Conservation (phyloP, 1,140 invertebrate genomes). For the Drosophila melanogaster region Release_6_plus_ISO1_MT NT_037436.4:3910501-3911000, state of each 20-base stretch:
- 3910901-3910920: constrained; percentile 1
- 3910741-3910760: constrained; percentile 51
- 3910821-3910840: too few species aligned
- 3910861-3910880: constrained; percentile 4
- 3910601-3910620: constrained; percentile 11
- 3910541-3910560: constrained; percentile 37
- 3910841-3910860: constrained; percentile 19
- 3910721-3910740: constrained; percentile 16
- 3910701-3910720: constrained; percentile 16
- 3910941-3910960: constrained; percentile 5
- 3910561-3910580: constrained; percentile 60
- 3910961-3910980: not conserved
- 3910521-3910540: constrained; percentile 44
- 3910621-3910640: constrained; percentile 17
- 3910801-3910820: not conserved
- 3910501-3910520: constrained; percentile 18
- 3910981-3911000: not conserved
- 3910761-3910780: constrained; percentile 56
- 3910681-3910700: constrained; percentile 52
- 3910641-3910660: constrained; percentile 41
- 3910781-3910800: constrained; percentile 20
- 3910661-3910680: constrained; percentile 40
- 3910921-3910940: constrained; percentile 29
- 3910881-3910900: not conserved
- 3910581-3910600: constrained; percentile 24